These are phyloP conservation scores for Folsomia manolachei DNA, from an alignment of 2,888 invertebrate species.

Conservation along the genomic window DNA sequence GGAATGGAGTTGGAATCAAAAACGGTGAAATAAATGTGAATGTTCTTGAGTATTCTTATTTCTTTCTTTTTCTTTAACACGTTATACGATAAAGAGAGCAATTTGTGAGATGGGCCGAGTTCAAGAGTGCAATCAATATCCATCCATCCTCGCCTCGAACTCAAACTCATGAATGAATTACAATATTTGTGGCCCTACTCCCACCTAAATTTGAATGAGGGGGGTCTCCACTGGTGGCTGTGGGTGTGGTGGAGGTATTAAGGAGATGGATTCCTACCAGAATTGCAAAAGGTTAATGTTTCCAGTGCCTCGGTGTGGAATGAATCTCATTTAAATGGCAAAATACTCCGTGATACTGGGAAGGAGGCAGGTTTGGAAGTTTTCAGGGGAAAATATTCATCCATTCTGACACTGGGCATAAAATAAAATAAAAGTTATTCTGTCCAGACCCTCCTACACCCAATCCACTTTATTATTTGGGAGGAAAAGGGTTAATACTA, in stretches of 20 bases:
- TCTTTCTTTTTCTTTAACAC: too few relatives aligned
- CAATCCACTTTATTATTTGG: background rate
- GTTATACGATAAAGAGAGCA: too few relatives aligned
- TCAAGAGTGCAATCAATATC: too few relatives aligned
- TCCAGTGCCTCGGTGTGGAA: background rate
- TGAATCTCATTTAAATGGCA: background rate
- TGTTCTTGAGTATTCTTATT: too few relatives aligned
- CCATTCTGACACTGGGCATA: background rate
- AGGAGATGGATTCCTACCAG: too few relatives aligned
- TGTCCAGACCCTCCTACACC: background rate
- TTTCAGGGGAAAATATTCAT: background rate
- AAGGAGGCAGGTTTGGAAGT: background rate
- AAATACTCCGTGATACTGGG: too few relatives aligned
- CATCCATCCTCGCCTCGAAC: background rate
- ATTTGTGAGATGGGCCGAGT: too few relatives aligned
- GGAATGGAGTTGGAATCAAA: too few relatives aligned
- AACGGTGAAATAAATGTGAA: too few relatives aligned
- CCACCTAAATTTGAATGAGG: background rate
- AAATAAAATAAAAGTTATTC: background rate
- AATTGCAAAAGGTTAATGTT: background rate
- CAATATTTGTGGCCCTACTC: background rate
- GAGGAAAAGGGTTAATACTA: background rate
- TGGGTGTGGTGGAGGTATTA: too few relatives aligned
- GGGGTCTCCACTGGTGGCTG: background rate
- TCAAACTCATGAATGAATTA: slow-evolving; percentile 6